Evolutionary conservation across 2,113 vertebrate genomes (phyloP).

Genomic region (Miniopterus natalensis): DNA sequence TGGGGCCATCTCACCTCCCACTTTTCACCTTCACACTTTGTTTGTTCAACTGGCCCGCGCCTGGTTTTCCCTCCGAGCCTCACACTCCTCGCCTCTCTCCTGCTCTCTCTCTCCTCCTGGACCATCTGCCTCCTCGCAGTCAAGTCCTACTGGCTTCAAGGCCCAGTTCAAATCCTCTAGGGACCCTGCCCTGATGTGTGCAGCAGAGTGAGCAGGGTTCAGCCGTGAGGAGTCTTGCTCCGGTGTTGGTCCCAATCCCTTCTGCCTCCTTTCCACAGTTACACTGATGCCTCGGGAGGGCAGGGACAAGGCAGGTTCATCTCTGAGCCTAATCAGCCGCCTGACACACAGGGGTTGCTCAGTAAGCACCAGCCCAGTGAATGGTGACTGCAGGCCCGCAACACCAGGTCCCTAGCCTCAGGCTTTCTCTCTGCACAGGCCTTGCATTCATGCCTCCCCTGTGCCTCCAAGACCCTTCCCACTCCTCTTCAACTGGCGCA

Average conservation of each 20-base stretch:
- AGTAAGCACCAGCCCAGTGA: background rate
- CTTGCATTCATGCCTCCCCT: too few relatives aligned
- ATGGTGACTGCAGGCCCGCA: rapidly evolving
- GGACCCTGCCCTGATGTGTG: too few relatives aligned
- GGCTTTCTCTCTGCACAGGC: rapidly evolving
- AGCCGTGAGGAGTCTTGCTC: rapidly evolving
- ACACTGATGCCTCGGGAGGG: too few relatives aligned
- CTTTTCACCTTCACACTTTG: background rate
- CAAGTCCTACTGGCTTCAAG: background rate
- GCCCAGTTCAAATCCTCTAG: background rate
- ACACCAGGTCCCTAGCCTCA: background rate
- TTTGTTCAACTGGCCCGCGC: rapidly evolving
- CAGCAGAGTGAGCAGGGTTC: background rate
- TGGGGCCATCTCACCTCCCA: background rate
- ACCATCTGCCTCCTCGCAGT: background rate
- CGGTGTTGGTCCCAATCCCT: rapidly evolving
- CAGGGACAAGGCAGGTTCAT: rapidly evolving
- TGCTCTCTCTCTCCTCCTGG: background rate
- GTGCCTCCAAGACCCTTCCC: background rate
- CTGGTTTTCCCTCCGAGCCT: background rate
- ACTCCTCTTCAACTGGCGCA: rapidly evolving
- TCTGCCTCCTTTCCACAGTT: background rate
- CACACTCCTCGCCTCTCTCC: rapidly evolving
- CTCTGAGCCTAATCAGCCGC: background rate
- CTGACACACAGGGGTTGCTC: too few relatives aligned